Percentiles rank a stretch among this genome's conserved stretches.
phyloP scores from a whole-genome alignment of 2,888 invertebrate species.

The Acrobasis repandana region DNA sequence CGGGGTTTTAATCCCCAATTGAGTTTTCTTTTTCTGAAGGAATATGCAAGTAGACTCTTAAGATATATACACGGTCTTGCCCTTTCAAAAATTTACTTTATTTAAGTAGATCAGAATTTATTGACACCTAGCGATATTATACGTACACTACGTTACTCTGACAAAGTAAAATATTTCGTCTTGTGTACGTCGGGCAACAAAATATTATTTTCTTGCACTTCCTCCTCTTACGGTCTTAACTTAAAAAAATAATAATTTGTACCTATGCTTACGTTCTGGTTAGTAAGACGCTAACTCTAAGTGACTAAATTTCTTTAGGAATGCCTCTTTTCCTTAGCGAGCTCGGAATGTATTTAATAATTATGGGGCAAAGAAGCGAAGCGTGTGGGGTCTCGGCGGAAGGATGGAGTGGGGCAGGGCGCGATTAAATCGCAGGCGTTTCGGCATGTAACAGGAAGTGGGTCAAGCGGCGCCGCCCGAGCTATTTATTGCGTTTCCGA shows the following conservation, averaged over 20 bases:
- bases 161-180: too few species aligned
- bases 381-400: slow-evolving; percentile 72
- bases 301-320: slow-evolving; percentile 47
- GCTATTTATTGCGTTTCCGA: slow-evolving; percentile 79
- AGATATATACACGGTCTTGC: too few species aligned
- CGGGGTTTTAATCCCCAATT: slow-evolving; percentile 3
- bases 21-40: slow-evolving; percentile 6
- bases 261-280: background rate
- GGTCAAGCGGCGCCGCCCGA: slow-evolving; percentile 77
- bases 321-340: slow-evolving; percentile 63
- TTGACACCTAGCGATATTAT: too few species aligned
- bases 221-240: too few species aligned
- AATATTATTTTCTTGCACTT: too few species aligned
- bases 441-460: slow-evolving; percentile 80
- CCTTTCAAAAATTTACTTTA: too few species aligned
- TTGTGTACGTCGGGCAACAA: too few species aligned
- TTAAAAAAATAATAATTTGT: too few species aligned
- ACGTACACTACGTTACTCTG: too few species aligned
- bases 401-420: slow-evolving; percentile 70
- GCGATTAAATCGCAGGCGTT: slow-evolving; percentile 80
- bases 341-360: slow-evolving; percentile 74
- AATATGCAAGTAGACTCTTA: background rate
- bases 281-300: slow-evolving; percentile 23
- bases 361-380: slow-evolving; percentile 74
- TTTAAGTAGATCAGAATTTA: too few species aligned